A percentile compares a stretch with the other conserved stretches of the same genome.
Conservation (phyloP, 2,113 vertebrate genomes). For the Corynorhinus townsendii region DNA sequence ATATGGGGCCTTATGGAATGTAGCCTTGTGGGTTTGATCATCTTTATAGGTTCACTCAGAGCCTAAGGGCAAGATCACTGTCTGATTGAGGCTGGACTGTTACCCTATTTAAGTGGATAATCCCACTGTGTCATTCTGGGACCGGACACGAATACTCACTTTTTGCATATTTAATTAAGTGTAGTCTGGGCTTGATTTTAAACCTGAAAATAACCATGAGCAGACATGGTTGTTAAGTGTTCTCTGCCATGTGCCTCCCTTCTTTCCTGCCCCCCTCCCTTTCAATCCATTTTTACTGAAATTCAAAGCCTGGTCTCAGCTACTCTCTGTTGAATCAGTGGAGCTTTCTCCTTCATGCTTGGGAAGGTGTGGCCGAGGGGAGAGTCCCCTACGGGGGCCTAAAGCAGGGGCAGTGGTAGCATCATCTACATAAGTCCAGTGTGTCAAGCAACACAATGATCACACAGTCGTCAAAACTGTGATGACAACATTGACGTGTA, state of each 20-base stretch:
- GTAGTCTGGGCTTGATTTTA: not conserved
- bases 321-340: not conserved
- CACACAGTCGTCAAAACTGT: not conserved
- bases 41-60: not conserved
- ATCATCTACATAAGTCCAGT: rapidly evolving
- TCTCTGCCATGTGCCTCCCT: not conserved
- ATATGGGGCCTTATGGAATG: rapidly evolving
- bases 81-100: not conserved
- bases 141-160: not conserved
- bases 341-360: not conserved
- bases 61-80: not conserved
- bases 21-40: not conserved
- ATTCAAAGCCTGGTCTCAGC: not conserved
- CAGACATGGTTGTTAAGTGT: not conserved
- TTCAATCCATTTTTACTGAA: not conserved
- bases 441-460: not conserved
- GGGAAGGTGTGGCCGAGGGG: not conserved
- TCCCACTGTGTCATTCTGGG: not conserved
- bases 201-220: not conserved
- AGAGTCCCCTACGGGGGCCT: not conserved
- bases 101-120: not conserved
- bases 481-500: not conserved
- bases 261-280: not conserved
- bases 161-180: not conserved
- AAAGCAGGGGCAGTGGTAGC: rapidly evolving